phyloP scores from a whole-genome alignment of 92 coral and sea anemone species.

The Palythoa grandis region DNA sequence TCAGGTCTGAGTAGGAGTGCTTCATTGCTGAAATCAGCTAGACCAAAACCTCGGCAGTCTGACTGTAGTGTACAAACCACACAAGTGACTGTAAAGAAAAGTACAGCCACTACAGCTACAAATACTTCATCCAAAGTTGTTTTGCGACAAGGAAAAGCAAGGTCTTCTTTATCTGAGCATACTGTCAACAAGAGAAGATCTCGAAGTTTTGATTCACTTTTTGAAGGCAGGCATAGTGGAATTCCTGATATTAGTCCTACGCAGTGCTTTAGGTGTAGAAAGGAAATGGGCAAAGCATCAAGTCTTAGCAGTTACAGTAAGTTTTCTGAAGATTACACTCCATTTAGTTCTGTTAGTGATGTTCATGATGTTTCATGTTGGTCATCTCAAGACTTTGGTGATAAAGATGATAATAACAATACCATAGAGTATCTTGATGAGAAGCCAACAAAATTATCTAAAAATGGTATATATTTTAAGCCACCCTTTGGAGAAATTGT shows the following conservation, averaged over 20 bases:
- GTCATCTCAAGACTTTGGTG: conserved; percentile 72
- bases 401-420: conserved; percentile 73
- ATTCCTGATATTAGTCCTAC: conserved; percentile 70
- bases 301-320: conserved; percentile 76
- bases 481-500: conserved; percentile 67
- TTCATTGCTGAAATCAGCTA: conserved; percentile 52
- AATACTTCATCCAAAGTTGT: conserved; percentile 66
- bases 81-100: conserved; percentile 27
- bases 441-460: conserved; percentile 13
- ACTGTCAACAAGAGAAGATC: conserved; percentile 72
- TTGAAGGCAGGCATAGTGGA: conserved; percentile 59
- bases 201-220: conserved; percentile 80
- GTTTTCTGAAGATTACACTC: conserved; percentile 73
- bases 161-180: conserved; percentile 57
- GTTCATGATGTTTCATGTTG: conserved; percentile 63
- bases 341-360: conserved; percentile 83
- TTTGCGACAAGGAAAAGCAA: conserved; percentile 65
- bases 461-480: conserved; percentile 56
- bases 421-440: conserved; percentile 10
- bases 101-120: conserved; percentile 10
- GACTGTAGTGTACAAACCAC: conserved; percentile 51
- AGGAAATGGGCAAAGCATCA: conserved; percentile 72
- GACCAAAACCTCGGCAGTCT: conserved; percentile 59
- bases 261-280: conserved; percentile 86
- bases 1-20: conserved; percentile 64